phyloP scores from a whole-genome alignment of 1,140 invertebrate genomes.

The Micrasema longulum region DNA sequence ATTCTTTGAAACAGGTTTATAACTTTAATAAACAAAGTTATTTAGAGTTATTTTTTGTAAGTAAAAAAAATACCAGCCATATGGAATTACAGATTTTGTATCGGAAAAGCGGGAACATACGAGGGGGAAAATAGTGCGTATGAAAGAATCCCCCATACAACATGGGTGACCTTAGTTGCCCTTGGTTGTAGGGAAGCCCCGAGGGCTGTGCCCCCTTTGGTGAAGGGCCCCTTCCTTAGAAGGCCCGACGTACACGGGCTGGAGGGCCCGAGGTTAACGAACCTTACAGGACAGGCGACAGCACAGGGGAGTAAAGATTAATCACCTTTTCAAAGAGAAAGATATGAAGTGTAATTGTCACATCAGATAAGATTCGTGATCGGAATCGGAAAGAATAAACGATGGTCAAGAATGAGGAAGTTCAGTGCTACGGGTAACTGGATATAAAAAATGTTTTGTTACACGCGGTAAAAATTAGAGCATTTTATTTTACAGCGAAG shows the following conservation, averaged over 20 bases:
- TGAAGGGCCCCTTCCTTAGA: not conserved
- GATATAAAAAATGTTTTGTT: too few relatives aligned
- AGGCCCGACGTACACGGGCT: not conserved
- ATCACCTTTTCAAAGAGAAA: slow-evolving; percentile 14
- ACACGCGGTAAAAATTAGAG: too few relatives aligned
- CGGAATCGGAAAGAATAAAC: too few relatives aligned
- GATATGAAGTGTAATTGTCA: slow-evolving; percentile 1
- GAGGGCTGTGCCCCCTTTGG: not conserved
- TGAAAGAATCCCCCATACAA: slow-evolving; percentile 10
- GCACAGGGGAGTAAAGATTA: slow-evolving; percentile 10
- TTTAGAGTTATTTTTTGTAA: too few relatives aligned
- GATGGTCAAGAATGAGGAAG: too few relatives aligned
- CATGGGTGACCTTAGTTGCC: not conserved
- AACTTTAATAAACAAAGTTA: too few relatives aligned
- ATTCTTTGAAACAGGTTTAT: too few relatives aligned
- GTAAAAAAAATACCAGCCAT: too few relatives aligned
- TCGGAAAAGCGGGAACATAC: too few relatives aligned
- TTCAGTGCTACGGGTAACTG: too few relatives aligned
- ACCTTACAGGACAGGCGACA: slow-evolving; percentile 8
- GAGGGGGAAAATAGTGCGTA: slow-evolving; percentile 24
- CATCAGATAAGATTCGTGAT: not conserved
- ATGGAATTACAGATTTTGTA: too few relatives aligned
- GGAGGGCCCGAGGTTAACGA: not conserved
- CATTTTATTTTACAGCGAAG: too few relatives aligned
- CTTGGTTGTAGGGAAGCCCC: not conserved